Conservation (phyloP, 2,113 vertebrate genomes). For the Hassar affinis region DNA sequence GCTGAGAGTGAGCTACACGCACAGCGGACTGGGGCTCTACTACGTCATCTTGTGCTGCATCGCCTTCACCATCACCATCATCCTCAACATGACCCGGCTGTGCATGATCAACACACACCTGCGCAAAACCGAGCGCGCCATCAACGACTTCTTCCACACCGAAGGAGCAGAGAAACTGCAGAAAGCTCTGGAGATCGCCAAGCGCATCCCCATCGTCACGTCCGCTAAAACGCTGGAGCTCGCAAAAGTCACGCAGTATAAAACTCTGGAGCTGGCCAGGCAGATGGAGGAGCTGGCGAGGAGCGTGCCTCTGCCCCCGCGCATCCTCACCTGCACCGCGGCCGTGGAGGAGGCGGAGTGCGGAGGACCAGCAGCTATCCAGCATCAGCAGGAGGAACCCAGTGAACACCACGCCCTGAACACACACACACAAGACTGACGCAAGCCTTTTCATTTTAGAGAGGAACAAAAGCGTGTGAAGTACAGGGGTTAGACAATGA, state of each 20-base stretch:
- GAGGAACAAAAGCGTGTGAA: background rate
- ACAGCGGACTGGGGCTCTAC: conserved; percentile 87
- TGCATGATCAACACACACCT: conserved; percentile 96
- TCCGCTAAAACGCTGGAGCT: conserved; percentile 88
- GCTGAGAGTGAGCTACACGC: conserved; percentile 83
- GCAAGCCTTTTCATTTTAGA: background rate
- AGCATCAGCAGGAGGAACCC: background rate
- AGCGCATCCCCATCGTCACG: conserved; percentile 91
- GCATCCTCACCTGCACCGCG: conserved; percentile 84
- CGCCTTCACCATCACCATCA: conserved; percentile 85
- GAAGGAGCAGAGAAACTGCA: conserved; percentile 94
- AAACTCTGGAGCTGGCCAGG: conserved; percentile 91
- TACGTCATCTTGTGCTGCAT: conserved; percentile 88
- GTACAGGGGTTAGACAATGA: too few species aligned
- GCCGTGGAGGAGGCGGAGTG: conserved; percentile 72
- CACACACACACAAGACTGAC: background rate
- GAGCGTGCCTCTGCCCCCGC: conserved; percentile 89
- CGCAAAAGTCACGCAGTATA: conserved; percentile 92
- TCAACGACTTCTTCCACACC: conserved; percentile 93
- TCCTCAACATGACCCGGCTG: conserved; percentile 86
- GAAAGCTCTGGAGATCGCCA: conserved; percentile 93
- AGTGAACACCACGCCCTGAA: background rate
- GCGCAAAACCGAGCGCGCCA: conserved; percentile 87
- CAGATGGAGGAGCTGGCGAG: conserved; percentile 93
- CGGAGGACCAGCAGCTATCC: background rate